Evolutionary conservation across 2,888 invertebrate species (phyloP).

Genomic region (Pharmacophagus antenor): DNA sequence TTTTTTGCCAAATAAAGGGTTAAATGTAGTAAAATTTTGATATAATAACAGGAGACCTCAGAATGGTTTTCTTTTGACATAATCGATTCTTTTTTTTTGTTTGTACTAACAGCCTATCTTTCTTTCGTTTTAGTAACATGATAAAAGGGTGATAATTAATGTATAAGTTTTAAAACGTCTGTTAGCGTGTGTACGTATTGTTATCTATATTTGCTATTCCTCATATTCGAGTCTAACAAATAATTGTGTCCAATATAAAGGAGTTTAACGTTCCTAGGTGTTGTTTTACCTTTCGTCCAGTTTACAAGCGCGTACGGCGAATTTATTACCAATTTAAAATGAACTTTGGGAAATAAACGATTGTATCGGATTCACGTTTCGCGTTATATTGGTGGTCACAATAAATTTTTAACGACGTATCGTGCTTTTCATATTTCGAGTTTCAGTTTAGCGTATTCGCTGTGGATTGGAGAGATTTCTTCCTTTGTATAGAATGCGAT

Average conservation of each 20-base stretch:
- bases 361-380: not conserved
- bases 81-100: no score
- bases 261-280: not conserved
- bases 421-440: not conserved
- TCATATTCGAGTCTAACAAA: no score
- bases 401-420: not conserved
- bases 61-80: no score
- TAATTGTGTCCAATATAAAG: not conserved
- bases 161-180: no score
- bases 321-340: not conserved
- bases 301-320: not conserved
- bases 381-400: not conserved
- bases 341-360: not conserved
- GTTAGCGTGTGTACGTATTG: no score
- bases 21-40: no score
- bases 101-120: no score
- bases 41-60: no score
- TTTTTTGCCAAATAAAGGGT: no score
- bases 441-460: not conserved
- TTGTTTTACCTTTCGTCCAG: not conserved
- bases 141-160: no score
- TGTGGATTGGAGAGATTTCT: not conserved
- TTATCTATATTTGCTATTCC: no score
- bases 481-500: not conserved
- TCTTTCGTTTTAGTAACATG: no score